These are phyloP conservation scores for Drosophila seclusa DNA, from an alignment of 2,888 invertebrate species.

Conservation along the genomic window DNA sequence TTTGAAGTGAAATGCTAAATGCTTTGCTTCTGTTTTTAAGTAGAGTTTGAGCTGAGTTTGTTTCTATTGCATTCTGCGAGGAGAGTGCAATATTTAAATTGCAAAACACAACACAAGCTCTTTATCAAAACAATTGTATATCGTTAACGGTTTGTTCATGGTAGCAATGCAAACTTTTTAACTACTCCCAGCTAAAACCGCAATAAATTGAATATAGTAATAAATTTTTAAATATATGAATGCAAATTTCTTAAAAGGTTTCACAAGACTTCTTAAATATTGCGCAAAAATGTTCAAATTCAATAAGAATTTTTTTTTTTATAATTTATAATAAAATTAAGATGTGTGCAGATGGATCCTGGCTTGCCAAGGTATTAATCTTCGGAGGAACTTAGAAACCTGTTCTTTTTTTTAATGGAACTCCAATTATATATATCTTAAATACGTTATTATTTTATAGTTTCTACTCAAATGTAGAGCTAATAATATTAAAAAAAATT, in stretches of 20 bases:
- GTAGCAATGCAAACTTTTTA: not conserved
- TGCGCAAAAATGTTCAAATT: too few relatives aligned
- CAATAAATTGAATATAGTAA: not conserved
- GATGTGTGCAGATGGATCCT: too few relatives aligned
- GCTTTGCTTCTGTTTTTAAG: not conserved
- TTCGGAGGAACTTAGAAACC: not conserved
- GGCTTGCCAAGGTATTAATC: too few relatives aligned
- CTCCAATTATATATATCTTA: not conserved
- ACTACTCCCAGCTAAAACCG: not conserved
- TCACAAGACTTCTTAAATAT: too few relatives aligned
- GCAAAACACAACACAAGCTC: not conserved
- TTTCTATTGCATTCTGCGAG: too few relatives aligned
- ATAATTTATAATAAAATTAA: too few relatives aligned
- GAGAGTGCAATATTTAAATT: not conserved
- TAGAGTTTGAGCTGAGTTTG: not conserved
- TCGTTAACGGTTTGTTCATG: not conserved
- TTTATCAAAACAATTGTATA: not conserved
- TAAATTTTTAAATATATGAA: too few relatives aligned
- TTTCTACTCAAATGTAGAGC: not conserved
- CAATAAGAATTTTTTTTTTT: too few relatives aligned
- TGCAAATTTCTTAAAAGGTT: too few relatives aligned
- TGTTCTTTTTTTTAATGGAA: not conserved
- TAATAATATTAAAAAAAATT: not conserved
- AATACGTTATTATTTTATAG: not conserved
- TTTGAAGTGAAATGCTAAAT: conserved; percentile 6